Evolutionary conservation across 2,797 vertebrate genomes (phyloP).

Genomic region (Hippopotamyrus pictus): DNA sequence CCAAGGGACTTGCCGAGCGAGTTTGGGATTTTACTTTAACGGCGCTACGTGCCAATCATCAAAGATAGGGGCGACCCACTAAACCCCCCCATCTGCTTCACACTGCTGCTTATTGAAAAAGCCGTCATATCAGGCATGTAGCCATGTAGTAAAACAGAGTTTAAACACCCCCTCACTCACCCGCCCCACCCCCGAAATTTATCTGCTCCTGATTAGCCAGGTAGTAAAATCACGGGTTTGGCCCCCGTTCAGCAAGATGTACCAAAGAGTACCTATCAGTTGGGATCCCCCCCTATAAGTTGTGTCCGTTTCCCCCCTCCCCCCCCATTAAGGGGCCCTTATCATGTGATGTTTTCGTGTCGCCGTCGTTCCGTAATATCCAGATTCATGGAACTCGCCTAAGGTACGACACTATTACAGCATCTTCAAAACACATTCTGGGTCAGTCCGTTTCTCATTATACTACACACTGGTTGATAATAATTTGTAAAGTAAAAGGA

Average conservation of each 20-base stretch:
- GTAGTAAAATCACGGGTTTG: background rate
- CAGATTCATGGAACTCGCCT: background rate
- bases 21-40: background rate
- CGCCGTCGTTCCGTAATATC: background rate
- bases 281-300: background rate
- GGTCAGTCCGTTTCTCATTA: background rate
- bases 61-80: background rate
- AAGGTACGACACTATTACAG: background rate
- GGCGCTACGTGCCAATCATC: background rate
- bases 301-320: background rate
- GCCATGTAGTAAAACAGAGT: background rate
- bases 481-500: background rate
- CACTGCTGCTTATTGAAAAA: background rate
- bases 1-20: background rate
- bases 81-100: background rate
- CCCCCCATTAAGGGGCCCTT: background rate
- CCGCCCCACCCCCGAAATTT: background rate
- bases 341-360: background rate
- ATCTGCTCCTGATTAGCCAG: background rate
- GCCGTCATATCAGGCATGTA: background rate
- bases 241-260: background rate
- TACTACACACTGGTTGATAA: background rate
- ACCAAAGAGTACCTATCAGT: background rate
- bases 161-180: background rate
- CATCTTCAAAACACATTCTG: background rate